Evolutionary conservation across 2,888 invertebrate genomes (phyloP), one percentile per base, ranked within the genome.

Genomic region (Phalangium opilio): DNA sequence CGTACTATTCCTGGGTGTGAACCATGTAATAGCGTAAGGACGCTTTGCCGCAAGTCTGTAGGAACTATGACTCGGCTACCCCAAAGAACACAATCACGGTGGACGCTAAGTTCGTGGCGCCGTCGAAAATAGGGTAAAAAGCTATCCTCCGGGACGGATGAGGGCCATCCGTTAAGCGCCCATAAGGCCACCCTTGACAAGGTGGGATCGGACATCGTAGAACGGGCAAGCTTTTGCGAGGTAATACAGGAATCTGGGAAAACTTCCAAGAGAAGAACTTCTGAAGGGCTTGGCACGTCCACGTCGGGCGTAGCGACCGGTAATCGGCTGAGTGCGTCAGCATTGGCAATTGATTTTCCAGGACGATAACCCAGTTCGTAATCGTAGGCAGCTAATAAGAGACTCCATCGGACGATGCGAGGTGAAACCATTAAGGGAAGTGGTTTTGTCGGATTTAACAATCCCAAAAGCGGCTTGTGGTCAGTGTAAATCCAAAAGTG

Each of bases 371-470:
- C 18, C 1, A 47, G 21, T 4, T 21, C n/a, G 17, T 19, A 43
- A 36, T 21, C 19, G 32, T 43, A 36, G 4, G 47, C 43, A 38
- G 38, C 43, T 20, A 48, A 19, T 14, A 50, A 18, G 3, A 50
- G 27, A 19, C 47, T 18, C 47, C 44, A 50, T 15, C 48, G 18
- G 7, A 48, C 41, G 20, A 47, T 43, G 3, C 47, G 27, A 10
- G 47, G 43, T 20, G 47, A 47, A n/a, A n/a, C n/a, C n/a, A n/a
- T n/a, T n/a, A n/a, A n/a, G n/a, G n/a, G n/a, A n/a, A n/a, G n/a
- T n/a, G n/a, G n/a, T n/a, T n/a, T n/a, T n/a, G n/a, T n/a, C n/a
- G n/a, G n/a, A n/a, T n/a, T n/a, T n/a, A n/a, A n/a, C n/a, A n/a
- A n/a, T n/a, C n/a, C n/a, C n/a, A n/a, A n/a, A n/a, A n/a, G n/a